These are phyloP conservation scores for Drosophila nannoptera DNA, from an alignment of 1,140 invertebrate species.

Conservation along the genomic window DNA sequence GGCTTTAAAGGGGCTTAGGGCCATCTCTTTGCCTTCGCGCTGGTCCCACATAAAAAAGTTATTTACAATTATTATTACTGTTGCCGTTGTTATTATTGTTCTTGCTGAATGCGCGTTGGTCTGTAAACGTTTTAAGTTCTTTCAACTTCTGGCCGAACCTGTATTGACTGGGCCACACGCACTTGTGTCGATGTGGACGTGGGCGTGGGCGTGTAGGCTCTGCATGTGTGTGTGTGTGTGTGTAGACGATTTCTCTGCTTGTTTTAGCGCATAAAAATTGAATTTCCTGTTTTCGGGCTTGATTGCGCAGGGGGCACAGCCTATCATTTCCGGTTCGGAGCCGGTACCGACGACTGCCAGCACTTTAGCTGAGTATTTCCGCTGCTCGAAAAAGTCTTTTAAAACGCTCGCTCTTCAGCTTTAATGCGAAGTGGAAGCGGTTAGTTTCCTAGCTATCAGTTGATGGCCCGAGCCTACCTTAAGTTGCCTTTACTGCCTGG, in stretches of 20 bases:
- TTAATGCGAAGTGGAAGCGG: slow-evolving; percentile 32
- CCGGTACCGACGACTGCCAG: slow-evolving; percentile 22
- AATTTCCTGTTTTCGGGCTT: slow-evolving; percentile 67
- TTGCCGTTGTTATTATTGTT: slow-evolving; percentile 30
- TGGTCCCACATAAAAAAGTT: slow-evolving; percentile 41
- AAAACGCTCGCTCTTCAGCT: slow-evolving; percentile 17
- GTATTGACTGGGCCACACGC: slow-evolving; percentile 49
- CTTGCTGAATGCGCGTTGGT: slow-evolving; percentile 51
- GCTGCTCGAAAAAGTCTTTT: slow-evolving; percentile 18
- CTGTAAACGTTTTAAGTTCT: slow-evolving; percentile 68
- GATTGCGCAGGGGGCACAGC: slow-evolving; percentile 57
- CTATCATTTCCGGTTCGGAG: slow-evolving; percentile 53
- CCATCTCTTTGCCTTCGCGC: slow-evolving; percentile 31
- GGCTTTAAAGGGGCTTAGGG: slow-evolving; percentile 46
- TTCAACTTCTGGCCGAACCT: slow-evolving; percentile 49
- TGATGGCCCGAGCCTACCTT: slow-evolving; percentile 4
- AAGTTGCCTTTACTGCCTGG: slow-evolving; percentile 22
- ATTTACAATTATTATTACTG: slow-evolving; percentile 72
- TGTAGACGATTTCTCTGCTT: slow-evolving; percentile 39
- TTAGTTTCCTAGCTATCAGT: slow-evolving; percentile 17
- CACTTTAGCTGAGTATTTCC: slow-evolving; percentile 23
- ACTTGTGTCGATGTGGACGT: not conserved
- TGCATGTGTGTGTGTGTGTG: slow-evolving; percentile 26
- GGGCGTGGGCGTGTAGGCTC: no score
- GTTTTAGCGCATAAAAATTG: slow-evolving; percentile 67